Evolutionary conservation across 2,797 vertebrate genomes (phyloP).

Genomic region (Peromyscus attwateri): DNA sequence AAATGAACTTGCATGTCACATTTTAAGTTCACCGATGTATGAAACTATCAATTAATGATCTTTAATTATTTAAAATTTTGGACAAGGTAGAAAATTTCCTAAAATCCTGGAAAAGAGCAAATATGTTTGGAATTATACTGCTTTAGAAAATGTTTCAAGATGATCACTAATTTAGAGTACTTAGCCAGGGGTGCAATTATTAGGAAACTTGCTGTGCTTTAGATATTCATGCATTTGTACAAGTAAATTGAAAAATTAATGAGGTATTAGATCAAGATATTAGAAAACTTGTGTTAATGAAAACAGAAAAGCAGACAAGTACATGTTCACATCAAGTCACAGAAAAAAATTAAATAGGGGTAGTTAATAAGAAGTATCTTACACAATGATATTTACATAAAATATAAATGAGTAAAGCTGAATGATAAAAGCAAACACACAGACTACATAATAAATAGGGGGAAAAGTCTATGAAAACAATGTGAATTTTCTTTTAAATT

Average conservation of each 20-base stretch:
- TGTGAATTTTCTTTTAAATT: not conserved
- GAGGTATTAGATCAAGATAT: not conserved
- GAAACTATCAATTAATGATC: not conserved
- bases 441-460: not conserved
- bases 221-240: not conserved
- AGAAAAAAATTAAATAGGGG: constrained; percentile 28
- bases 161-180: not conserved
- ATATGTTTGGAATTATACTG: not conserved
- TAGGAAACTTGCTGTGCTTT: not conserved
- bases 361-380: not conserved
- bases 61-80: not conserved
- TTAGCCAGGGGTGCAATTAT: not conserved
- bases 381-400: not conserved
- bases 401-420: not conserved
- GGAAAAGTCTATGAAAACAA: not conserved
- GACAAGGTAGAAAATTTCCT: not conserved
- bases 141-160: constrained; percentile 16
- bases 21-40: not conserved
- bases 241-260: constrained; percentile 19
- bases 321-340: not conserved
- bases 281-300: not conserved
- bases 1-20: not conserved
- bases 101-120: not conserved
- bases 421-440: not conserved
- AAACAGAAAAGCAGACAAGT: not conserved